Base-by-base conservation (phyloP, 1,140 invertebrate species). In the Cephus cinctus region DNA sequence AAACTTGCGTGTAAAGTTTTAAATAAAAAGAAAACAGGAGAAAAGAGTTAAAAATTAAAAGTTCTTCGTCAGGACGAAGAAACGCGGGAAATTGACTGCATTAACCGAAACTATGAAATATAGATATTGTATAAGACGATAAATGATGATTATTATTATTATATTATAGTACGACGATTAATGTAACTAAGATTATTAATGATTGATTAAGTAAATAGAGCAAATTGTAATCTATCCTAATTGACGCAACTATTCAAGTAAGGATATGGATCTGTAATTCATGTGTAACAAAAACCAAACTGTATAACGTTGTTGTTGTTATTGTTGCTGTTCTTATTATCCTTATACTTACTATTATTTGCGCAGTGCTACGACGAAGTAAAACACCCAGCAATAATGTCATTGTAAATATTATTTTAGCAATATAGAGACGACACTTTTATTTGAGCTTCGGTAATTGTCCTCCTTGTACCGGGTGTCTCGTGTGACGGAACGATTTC, bases 101-200 rank as follows among this genome's bases (percentile, higher is more conserved):
- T 61, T 63, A 61, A 63, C 45, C 56, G 53, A 58, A n/a, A 47
- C 53, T 54, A 58, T 58, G 18, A 58, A 54, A 49, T 63, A 63
- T 63, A 61, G 58, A 63, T 61, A 61, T 61, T 61, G 57, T 61
- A 61, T 63, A 59, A 61, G 59, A 54, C 48, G 39, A 54, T 59
- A 61, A 59, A 63, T 61, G 57, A 61, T 61, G 44, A 61, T 54
- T 47, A 59, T 57, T 54, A 61, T 61, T 52, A 60, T 50, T 35
- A 57, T 57, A n/a, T n/a, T n/a, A n/a, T n/a, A n/a, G n/a, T n/a
- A n/a, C n/a, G n/a, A n/a, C n/a, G n/a, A n/a, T n/a, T n/a, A n/a
- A n/a, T n/a, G n/a, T n/a, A 36, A 61, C 45, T 43, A 61, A 47
- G 43, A 52, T 45, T 46, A 61, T 57, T 46, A 61, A 56, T 16